Evolutionary conservation across 2,113 vertebrate species (phyloP).

Genomic region (Ceuthmochares aereus): DNA sequence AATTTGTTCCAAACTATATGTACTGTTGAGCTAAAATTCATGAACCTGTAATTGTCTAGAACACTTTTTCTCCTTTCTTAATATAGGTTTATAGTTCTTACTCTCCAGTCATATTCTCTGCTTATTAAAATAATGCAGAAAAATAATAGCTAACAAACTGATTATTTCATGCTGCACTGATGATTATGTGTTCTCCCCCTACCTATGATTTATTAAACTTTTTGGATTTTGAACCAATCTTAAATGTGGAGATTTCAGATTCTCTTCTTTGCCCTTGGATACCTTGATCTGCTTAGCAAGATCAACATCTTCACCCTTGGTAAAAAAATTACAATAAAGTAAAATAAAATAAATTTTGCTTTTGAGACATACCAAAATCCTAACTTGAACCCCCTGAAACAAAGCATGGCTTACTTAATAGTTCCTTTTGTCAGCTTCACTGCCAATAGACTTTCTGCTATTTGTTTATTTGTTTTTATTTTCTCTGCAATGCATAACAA

Average conservation of each 20-base stretch:
- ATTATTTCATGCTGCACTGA: not conserved
- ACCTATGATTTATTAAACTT: not conserved
- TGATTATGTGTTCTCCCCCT: not conserved
- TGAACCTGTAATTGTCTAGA: not conserved
- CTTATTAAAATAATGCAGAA: not conserved
- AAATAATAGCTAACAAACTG: not conserved
- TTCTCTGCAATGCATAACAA: not conserved
- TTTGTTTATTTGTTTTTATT: not conserved
- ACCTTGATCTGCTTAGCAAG: not conserved
- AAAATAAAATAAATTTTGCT: not conserved
- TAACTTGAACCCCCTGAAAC: accelerated
- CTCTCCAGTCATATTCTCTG: not conserved
- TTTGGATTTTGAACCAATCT: not conserved
- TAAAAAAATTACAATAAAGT: not conserved
- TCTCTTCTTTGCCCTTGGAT: not conserved
- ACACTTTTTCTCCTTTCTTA: not conserved
- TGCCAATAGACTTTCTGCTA: not conserved
- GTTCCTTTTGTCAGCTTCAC: not conserved
- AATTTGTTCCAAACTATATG: not conserved
- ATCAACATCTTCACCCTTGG: not conserved
- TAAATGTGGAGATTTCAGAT: not conserved
- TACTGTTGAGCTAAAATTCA: not conserved
- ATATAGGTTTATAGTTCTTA: not conserved
- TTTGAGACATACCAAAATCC: not conserved
- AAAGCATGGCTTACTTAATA: not conserved